Percentiles rank a stretch among this genome's conserved stretches.
Conservation (phyloP, 1,140 invertebrate genomes). For the Cyphomyrmex costatus region DNA sequence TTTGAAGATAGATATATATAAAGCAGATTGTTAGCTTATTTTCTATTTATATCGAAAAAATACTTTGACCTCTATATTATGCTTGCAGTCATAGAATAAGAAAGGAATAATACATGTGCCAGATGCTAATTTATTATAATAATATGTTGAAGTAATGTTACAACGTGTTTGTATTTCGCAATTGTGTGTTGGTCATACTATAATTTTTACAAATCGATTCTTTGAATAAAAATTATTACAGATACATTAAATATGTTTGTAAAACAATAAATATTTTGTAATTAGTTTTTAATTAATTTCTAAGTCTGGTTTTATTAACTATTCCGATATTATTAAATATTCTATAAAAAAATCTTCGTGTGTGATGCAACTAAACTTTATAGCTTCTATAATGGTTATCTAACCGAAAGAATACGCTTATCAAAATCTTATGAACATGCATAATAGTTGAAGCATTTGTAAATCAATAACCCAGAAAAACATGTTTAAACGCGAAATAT, state of each 20-base stretch:
- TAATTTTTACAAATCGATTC: neutral
- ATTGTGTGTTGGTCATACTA: neutral
- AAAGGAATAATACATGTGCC: neutral
- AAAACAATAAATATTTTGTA: constrained; percentile 1
- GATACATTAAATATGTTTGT: neutral
- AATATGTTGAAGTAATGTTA: neutral
- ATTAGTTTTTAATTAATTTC: constrained; percentile 18
- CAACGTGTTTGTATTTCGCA: neutral
- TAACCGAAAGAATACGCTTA: neutral
- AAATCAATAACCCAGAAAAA: constrained; percentile 31
- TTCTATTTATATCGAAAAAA: neutral
- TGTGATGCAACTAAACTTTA: neutral
- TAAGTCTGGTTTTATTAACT: neutral
- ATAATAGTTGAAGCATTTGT: neutral
- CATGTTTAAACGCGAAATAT: neutral
- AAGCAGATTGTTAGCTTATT: neutral
- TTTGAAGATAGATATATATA: neutral
- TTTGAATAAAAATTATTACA: constrained; percentile 13
- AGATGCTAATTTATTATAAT: constrained; percentile 27
- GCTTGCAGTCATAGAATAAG: neutral
- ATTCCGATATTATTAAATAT: neutral
- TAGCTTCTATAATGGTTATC: neutral
- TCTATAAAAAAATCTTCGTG: constrained; percentile 1
- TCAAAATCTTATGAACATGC: neutral
- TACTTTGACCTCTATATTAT: neutral